Percentiles rank a stretch among this genome's conserved stretches.
These are phyloP conservation scores for Drosophila miranda DNA, from an alignment of 1,140 invertebrate species.

Conservation along the genomic window DNA sequence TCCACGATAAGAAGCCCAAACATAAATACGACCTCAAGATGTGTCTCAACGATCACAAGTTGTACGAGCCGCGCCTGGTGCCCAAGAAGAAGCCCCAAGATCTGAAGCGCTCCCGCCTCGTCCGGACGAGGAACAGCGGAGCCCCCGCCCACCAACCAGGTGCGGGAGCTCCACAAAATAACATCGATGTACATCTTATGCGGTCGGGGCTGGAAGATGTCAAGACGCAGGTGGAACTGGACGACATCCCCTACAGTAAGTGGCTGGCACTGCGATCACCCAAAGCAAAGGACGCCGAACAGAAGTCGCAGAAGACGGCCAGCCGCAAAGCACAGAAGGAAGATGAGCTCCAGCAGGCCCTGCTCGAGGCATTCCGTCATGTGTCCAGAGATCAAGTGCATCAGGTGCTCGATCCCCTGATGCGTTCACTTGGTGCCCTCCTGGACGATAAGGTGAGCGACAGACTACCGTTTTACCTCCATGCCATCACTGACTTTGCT, in stretches of 20 bases:
- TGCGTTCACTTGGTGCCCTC: slow-evolving; percentile 53
- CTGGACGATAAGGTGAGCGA: slow-evolving; percentile 41
- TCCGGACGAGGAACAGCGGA: not conserved
- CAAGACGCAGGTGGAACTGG: slow-evolving; percentile 14
- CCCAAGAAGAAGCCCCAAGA: slow-evolving; percentile 43
- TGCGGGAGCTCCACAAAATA: not conserved
- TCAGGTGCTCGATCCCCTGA: slow-evolving; percentile 62
- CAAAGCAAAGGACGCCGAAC: not conserved
- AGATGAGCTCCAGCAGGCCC: slow-evolving; percentile 34
- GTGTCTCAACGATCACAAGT: slow-evolving; percentile 69
- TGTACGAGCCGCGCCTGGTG: slow-evolving; percentile 71
- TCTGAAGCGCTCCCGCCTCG: not conserved
- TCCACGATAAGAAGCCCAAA: not conserved
- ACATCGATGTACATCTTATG: not conserved
- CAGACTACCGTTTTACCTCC: too few species aligned
- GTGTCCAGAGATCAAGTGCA: slow-evolving; percentile 68
- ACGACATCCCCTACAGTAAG: not conserved
- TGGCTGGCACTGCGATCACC: too few species aligned
- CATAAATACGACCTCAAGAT: slow-evolving; percentile 68
- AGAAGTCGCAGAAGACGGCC: not conserved
- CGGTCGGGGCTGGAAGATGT: not conserved
- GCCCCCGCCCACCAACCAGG: too few species aligned
- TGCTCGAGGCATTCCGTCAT: slow-evolving; percentile 61
- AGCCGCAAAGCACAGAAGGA: slow-evolving; percentile 8
- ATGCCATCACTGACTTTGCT: too few species aligned